Conservation (phyloP, 1,140 invertebrate species). For the Bathynomus jamesi region DNA sequence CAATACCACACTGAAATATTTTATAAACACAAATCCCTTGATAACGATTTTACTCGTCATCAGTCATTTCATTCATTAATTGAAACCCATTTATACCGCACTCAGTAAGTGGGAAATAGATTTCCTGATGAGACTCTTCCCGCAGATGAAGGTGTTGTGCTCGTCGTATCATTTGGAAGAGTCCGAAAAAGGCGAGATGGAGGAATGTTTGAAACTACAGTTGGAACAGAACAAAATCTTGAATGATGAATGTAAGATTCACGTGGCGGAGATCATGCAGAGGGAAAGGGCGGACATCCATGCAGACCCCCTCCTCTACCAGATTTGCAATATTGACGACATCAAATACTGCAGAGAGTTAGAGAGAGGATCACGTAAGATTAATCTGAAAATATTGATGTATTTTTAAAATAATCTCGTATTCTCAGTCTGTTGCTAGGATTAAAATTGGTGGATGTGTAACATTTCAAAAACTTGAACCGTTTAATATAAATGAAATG, state of each 20-base stretch:
- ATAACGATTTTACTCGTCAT: not conserved
- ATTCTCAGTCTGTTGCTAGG: not conserved
- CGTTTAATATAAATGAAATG: too few species aligned
- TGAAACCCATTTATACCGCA: not conserved
- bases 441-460: too few species aligned
- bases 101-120: not conserved
- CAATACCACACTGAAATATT: too few species aligned
- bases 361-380: slow-evolving; percentile 48
- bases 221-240: slow-evolving; percentile 62
- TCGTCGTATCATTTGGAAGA: slow-evolving; percentile 45
- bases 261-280: slow-evolving; percentile 62
- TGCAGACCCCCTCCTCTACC: slow-evolving; percentile 50
- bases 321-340: slow-evolving; percentile 49
- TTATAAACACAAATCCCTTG: too few species aligned
- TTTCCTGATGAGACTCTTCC: slow-evolving; percentile 15
- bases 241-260: slow-evolving; percentile 61
- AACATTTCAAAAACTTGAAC: too few species aligned
- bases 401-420: too few species aligned
- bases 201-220: slow-evolving; percentile 82
- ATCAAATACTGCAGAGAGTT: slow-evolving; percentile 46
- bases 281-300: slow-evolving; percentile 52
- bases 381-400: too few species aligned
- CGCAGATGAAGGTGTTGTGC: slow-evolving; percentile 39
- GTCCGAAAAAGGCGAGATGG: slow-evolving; percentile 52
- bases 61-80: not conserved